A percentile compares a stretch with the other conserved stretches of the same genome.
Conservation (phyloP, 1,140 invertebrate genomes). For the Procambarus virginalis region DNA sequence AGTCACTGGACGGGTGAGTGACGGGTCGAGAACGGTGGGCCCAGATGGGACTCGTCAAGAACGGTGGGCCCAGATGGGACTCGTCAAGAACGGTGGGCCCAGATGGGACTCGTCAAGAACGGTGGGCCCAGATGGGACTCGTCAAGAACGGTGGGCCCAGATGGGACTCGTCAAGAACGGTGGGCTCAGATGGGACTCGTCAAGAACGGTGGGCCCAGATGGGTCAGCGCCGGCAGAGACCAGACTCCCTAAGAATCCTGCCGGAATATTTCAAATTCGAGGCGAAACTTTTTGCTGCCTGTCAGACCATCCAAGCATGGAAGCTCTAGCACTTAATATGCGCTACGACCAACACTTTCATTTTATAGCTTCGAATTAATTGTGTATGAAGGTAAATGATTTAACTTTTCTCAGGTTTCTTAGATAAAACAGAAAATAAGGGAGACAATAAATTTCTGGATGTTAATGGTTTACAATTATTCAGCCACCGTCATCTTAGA, state of each 20-base stretch:
- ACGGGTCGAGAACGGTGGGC: no score
- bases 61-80: no score
- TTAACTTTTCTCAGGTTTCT: background rate
- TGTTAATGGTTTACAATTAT: slow-evolving; percentile 10
- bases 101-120: no score
- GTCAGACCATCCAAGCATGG: background rate
- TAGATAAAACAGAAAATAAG: background rate
- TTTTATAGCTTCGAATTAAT: background rate
- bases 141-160: no score
- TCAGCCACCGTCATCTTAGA: background rate
- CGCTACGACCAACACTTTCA: background rate
- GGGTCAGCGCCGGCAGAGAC: no score
- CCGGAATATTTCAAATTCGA: background rate
- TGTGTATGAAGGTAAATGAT: background rate
- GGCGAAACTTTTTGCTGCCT: background rate
- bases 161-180: no score
- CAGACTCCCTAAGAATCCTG: background rate
- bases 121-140: no score
- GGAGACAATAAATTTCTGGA: slow-evolving; percentile 4
- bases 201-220: no score
- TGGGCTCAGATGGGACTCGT: no score
- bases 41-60: no score
- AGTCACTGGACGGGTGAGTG: background rate
- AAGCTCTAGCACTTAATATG: background rate
- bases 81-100: background rate